A percentile compares a stretch with the other conserved stretches of the same genome.
These are phyloP conservation scores for Zophobas atratus DNA, from an alignment of 1,140 invertebrate species.

Conservation along the genomic window DNA sequence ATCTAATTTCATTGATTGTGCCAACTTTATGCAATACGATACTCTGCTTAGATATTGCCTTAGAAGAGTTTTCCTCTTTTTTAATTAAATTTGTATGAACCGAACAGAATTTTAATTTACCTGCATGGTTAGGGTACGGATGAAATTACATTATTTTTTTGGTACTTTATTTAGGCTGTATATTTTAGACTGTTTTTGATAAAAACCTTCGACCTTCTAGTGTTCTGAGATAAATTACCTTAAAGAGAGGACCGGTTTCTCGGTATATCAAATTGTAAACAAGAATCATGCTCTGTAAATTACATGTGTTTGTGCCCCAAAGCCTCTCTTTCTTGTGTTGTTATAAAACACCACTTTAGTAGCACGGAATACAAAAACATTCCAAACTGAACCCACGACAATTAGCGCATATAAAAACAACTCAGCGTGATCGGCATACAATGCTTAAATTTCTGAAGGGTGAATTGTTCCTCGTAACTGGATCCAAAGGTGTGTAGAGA, in stretches of 20 bases:
- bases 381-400: slow-evolving; percentile 13
- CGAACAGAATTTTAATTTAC: no score
- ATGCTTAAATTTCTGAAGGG: not conserved
- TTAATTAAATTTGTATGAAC: no score
- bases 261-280: not conserved
- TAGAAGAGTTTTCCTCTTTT: no score
- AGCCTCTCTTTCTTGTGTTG: slow-evolving; percentile 5
- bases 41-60: no score
- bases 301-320: slow-evolving; percentile 3
- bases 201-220: no score
- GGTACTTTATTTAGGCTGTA: no score
- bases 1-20: no score
- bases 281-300: slow-evolving; percentile 2
- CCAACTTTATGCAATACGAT: no score
- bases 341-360: slow-evolving; percentile 12
- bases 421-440: slow-evolving; percentile 7
- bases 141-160: no score
- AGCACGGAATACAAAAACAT: slow-evolving; percentile 6
- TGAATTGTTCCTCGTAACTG: slow-evolving; percentile 1
- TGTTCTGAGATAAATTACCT: not conserved
- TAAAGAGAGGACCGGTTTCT: not conserved
- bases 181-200: no score
- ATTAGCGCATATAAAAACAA: slow-evolving; percentile 12
- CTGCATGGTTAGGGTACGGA: no score
- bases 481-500: not conserved